Evolutionary conservation across 2,113 vertebrate genomes (phyloP), one percentile per base, ranked within the genome.

Genomic region (Hemibagrus wyckioides): DNA sequence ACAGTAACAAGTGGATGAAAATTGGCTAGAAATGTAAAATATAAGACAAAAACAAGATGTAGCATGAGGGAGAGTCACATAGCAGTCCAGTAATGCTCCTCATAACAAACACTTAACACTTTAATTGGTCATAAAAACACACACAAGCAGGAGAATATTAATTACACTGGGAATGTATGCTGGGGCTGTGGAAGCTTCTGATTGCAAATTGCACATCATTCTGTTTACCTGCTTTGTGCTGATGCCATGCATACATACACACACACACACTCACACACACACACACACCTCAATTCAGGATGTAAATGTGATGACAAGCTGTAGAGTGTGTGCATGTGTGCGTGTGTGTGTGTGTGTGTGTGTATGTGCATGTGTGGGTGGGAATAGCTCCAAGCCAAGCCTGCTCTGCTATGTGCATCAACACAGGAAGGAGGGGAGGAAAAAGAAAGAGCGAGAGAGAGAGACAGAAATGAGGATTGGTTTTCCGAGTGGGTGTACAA

Each of bases 301-400:
- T 95, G 94, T 93, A 94, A 94, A 95, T 94, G 93, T 81, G 91
- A 92, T 93, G 91, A 93, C 92, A 94, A 92, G 92, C 92, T 90
- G 88, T 91, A 94, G 93, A 92, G 93, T 39, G 93, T 67, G 33
- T 83, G 81, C 50, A 48, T 77, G 41, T 69, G 82, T 85, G 93
- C 52, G n/a, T 84, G 82, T 69, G 67, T 80, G 82, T 80, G 83
- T 86, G 61, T 83, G 54, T 76, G 54, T 63, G 67, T 73, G 79
- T 82, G 85, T 73, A 63, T 48, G 85, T 28, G 92, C 91, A 91
- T 92, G 95, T 94, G 94, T 90, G 88, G 95, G 94, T 83, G 94
- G 93, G 88, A 93, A 92, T 90, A 93, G 94, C 94, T 94, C 93
- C 93, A 81, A 95, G 94, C 94, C 92, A 94, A 94, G 94, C 94